Base-by-base conservation (phyloP, 1,140 invertebrate genomes). In the Drosophila grimshawi region DNA sequence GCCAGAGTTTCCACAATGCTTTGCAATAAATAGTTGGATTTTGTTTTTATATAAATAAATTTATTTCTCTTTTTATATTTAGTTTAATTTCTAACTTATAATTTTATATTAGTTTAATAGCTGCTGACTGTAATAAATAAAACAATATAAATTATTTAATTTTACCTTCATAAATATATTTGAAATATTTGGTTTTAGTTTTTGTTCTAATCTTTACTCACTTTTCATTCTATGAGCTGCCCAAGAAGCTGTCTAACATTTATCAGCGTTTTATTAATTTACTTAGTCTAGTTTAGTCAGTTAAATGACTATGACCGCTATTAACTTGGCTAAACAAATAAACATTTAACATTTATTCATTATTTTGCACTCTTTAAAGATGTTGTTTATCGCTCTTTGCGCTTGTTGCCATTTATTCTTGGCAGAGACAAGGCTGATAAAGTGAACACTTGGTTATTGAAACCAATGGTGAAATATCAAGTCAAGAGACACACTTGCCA, bases 401-500 rank as follows among this genome's bases (percentile, higher is more conserved):
- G 29, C 27, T 32, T 63, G 4, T 49, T 48, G 52, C n/a, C 61
- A n/a, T 37, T 62, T 41, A 62, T 33, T 51, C 39, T 55, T 39
- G 27, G 43, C 19, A 11, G 46, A 19, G 29, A 6, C 41, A 64
- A 11, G 29, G 29, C 35, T 55, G 51, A 48, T 45, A 11, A 46
- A 52, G 32, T 35, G 59, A 32, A 46, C 48, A 59, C 55, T 67
- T 66, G 53, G 67, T 59, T 67, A 52, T 53, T 52, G 61, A 71
- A 51, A 51, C 68, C 37, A 57, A 64, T 70, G 67, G 33, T 32
- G 29, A 56, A 66, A 65, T 39, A 45, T n/a, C 19, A 39, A 46
- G 45, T 65, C n/a, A 29, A 52, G 10, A 45, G 39, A 35, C 61
- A 33, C 49, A 73, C 69, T 70, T 70, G 60, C 48, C 63, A 67